These are phyloP conservation scores for Scaptomyza pallida DNA, from an alignment of 1,140 invertebrate genomes.

Conservation along the genomic window DNA sequence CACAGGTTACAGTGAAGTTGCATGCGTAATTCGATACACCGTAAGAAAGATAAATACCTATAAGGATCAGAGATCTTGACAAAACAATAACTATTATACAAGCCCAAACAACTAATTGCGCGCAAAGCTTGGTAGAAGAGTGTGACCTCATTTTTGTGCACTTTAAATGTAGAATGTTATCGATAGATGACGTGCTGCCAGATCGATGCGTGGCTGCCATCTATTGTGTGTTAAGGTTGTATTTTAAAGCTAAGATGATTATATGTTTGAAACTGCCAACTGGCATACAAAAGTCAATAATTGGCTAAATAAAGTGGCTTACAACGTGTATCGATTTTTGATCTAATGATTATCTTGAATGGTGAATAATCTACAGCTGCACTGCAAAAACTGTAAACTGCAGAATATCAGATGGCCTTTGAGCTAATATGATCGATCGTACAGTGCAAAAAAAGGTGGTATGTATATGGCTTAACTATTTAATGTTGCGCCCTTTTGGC, in stretches of 20 bases:
- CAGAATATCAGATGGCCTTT: too few relatives aligned
- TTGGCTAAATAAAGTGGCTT: conserved; percentile 8
- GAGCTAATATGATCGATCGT: not conserved
- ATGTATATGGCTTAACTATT: not conserved
- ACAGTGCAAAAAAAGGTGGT: not conserved
- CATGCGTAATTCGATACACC: conserved; percentile 24
- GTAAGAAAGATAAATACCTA: not conserved
- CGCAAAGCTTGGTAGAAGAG: too few relatives aligned
- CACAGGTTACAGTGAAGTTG: conserved; percentile 1
- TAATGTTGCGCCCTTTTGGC: conserved; percentile 14
- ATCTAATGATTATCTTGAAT: conserved; percentile 15
- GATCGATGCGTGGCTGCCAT: too few relatives aligned
- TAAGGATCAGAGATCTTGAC: too few relatives aligned
- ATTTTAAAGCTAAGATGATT: not conserved
- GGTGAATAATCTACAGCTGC: not conserved
- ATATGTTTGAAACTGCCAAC: not conserved
- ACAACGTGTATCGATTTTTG: conserved; percentile 1
- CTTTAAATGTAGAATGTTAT: too few relatives aligned
- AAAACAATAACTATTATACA: too few relatives aligned
- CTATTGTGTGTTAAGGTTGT: too few relatives aligned
- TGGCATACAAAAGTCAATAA: not conserved
- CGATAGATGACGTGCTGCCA: too few relatives aligned
- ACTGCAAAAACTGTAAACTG: not conserved
- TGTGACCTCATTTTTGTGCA: too few relatives aligned
- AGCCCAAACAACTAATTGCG: too few relatives aligned